Percentiles rank a stretch among this genome's conserved stretches.
Evolutionary conservation across 2,888 invertebrate species (phyloP).

Genomic region (Ormyrus pomaceus): DNA sequence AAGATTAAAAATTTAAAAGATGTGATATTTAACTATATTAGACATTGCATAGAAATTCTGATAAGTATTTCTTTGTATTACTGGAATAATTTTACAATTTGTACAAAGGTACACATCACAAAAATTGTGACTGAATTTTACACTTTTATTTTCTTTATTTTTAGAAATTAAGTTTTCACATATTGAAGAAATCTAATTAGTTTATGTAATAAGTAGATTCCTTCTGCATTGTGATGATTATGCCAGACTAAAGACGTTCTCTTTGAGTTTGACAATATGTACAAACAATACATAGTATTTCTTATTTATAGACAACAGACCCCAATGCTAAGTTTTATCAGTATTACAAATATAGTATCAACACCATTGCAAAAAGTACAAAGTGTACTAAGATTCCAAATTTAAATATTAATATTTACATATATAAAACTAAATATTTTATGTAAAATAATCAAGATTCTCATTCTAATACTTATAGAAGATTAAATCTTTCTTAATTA

Average conservation of each 20-base stretch:
- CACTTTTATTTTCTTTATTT: slow-evolving; percentile 12
- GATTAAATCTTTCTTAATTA: slow-evolving; percentile 11
- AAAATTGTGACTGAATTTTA: slow-evolving; percentile 31
- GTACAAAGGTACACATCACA: slow-evolving; percentile 42
- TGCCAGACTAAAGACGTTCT: slow-evolving; percentile 5
- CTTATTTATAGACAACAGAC: slow-evolving; percentile 35
- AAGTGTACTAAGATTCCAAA: slow-evolving; percentile 29
- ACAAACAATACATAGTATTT: slow-evolving; percentile 55
- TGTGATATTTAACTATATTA: not conserved
- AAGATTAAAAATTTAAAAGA: not conserved
- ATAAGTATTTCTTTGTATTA: not conserved
- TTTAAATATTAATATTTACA: slow-evolving; percentile 10
- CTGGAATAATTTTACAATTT: slow-evolving; percentile 34
- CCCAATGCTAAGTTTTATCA: slow-evolving; percentile 35
- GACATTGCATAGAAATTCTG: slow-evolving; percentile 5
- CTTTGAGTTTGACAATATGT: slow-evolving; percentile 30
- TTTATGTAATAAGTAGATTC: not conserved
- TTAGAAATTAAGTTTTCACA: slow-evolving; percentile 19
- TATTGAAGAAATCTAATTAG: slow-evolving; percentile 7
- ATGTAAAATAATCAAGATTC: not conserved
- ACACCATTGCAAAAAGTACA: slow-evolving; percentile 42
- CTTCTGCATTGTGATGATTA: slow-evolving; percentile 26
- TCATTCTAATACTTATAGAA: not conserved
- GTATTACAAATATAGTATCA: slow-evolving; percentile 45
- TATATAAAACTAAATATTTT: slow-evolving; percentile 7